Evolutionary conservation across 2,113 vertebrate species (phyloP), one percentile per base, ranked within the genome.

Genomic region (Megaleporinus macrocephalus): DNA sequence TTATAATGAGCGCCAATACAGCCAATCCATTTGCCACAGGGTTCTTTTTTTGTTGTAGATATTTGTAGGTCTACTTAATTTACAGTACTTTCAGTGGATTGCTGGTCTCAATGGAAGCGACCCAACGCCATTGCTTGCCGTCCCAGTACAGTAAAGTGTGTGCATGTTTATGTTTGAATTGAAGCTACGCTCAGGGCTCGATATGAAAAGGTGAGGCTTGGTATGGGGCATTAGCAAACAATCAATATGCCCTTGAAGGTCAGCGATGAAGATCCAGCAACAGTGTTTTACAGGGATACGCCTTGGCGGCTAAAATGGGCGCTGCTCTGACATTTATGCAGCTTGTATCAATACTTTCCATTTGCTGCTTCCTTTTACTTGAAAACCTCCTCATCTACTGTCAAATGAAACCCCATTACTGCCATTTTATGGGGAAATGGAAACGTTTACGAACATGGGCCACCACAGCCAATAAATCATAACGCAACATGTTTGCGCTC

Each of bases 291-390:
- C 71, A 74, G 30, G 33, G 49, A 74, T 47, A 65, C 61, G 26
- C 26, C 15, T 76, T 18, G 7, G 41, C 22, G 15, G 75, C 63
- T 78, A 30, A 78, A 73, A 70, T 15, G 41, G 68, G 51, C 20
- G 15, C 53, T 22, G 29, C 27, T 18, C 29, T 76, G 90, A 91
- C 89, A 91, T 91, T 92, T 92, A 91, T 86, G 89, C 88, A 89
- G 82, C 66, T 84, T 91, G 87, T 91, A 91, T 93, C 90, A 91
- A 92, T 93, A 93, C 91, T 93, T 93, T 91, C 91, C 91, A 92
- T 87, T 87, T 89, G 89, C 78, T 76, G 87, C 79, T 83, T 90
- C 86, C 86, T 73, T 83, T 81, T 78, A 69, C 55, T 82, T 74
- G 80, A 86, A 86, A 87, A 73, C 51, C 68, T 59, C 82, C 83